A percentile compares a stretch with the other conserved stretches of the same genome.
These are phyloP conservation scores for Donacobius atricapilla DNA, from an alignment of 2,113 vertebrate genomes.

Conservation along the genomic window DNA sequence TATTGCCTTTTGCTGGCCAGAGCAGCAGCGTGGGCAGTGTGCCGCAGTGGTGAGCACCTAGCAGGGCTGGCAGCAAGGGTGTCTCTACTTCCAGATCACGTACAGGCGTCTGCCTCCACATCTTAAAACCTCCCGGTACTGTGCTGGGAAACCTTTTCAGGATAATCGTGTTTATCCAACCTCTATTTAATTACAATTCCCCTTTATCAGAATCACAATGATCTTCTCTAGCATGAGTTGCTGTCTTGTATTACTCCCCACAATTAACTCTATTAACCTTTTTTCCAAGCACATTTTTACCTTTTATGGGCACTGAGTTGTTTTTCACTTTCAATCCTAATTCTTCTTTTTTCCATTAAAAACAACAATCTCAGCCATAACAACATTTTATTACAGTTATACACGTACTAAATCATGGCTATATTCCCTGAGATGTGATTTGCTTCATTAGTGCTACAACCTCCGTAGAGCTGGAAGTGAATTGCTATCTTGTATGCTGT, in stretches of 20 bases:
- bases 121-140: neutral
- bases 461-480: neutral
- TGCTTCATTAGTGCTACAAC: neutral
- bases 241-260: neutral
- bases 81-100: neutral
- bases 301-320: neutral
- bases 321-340: neutral
- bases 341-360: neutral
- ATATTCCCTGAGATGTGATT: neutral
- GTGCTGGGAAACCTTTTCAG: neutral
- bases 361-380: neutral
- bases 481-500: neutral
- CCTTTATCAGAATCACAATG: constrained; percentile 1
- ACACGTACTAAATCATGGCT: neutral
- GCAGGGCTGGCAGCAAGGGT: fast-evolving
- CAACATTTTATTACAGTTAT: neutral
- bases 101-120: fast-evolving
- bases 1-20: neutral
- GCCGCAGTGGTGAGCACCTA: fast-evolving
- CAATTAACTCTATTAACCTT: constrained; percentile 39
- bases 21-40: fast-evolving
- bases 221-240: neutral
- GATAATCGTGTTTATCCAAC: neutral
- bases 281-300: neutral
- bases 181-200: constrained; percentile 14